Evolutionary conservation across 2,113 vertebrate species (phyloP), one percentile per base, ranked within the genome.

Genomic region (Nycticryphes semicollaris): DNA sequence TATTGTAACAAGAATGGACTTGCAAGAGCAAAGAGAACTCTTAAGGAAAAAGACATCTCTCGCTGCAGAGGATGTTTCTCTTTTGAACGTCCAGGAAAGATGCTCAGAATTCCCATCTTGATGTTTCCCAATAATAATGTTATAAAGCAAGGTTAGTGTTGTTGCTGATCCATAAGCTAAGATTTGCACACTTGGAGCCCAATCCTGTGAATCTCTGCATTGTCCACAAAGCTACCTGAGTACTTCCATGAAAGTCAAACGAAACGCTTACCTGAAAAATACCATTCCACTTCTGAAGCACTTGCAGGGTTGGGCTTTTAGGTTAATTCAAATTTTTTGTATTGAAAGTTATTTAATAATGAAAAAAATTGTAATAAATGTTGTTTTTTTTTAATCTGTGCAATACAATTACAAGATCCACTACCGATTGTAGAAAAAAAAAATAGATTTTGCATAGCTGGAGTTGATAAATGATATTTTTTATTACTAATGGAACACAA

Each of bases 271-370:
- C 87, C 59, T 86, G 68, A 89, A 76, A 43, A 92, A 47, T 67
- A 41, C 9, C 43, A 18, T 69, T 87, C 63, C 37, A 23, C 31
- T 87, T 78, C 48, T 76, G 72, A 95, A 87, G 91, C 73, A 95
- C 93, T 97, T 87, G 74, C 67, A 92, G 78, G 92, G 72, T 51
- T 95, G 96, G 93, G 92, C 84, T 93, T 96, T 89, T 93, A 87
- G 69, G 33, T 94, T 94, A 92, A 69, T 77, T 93, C 76, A 51
- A 92, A 78, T 84, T 92, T 93, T 93, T 93, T 96, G 21, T 94
- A 79, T 79, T 91, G 70, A 82, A 94, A 91, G 21, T 64, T 96
- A 95, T 96, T 96, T 97, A 96, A 97, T 96, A 94, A 94, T 96
- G 66, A 95, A 95, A 92, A 92, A 84, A 92, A 50, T 5, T 5